Evolutionary conservation across 1,140 invertebrate species (phyloP).

Genomic region (Penaeus indicus): DNA sequence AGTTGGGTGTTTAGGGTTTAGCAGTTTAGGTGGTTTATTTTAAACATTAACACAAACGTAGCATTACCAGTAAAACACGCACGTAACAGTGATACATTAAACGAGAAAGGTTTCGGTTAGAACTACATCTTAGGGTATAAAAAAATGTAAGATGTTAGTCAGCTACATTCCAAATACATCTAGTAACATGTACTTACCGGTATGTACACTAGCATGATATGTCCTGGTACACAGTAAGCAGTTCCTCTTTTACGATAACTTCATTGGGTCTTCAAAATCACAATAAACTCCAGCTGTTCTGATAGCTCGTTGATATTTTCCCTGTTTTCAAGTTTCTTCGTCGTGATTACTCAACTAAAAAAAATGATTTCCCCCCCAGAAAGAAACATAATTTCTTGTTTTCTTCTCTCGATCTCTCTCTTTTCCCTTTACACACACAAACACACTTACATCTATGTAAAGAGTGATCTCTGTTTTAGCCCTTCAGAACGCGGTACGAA

Average conservation of each 20-base stretch:
- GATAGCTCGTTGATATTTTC: too few species aligned
- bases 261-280: slow-evolving; percentile 38
- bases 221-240: slow-evolving; percentile 44
- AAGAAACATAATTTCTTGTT: slow-evolving; percentile 16
- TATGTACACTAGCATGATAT: slow-evolving; percentile 63
- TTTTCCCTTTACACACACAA: not conserved
- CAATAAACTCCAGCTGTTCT: slow-evolving; percentile 16
- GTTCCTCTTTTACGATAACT: slow-evolving; percentile 54
- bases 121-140: not conserved
- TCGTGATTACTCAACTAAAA: too few species aligned
- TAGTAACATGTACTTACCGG: slow-evolving; percentile 48
- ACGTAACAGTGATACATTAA: too few species aligned
- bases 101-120: not conserved
- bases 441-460: not conserved
- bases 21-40: too few species aligned
- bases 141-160: not conserved
- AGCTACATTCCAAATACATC: not conserved
- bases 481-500: too few species aligned
- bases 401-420: not conserved
- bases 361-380: not conserved
- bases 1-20: too few species aligned
- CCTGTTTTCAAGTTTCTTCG: too few species aligned
- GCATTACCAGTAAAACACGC: too few species aligned
- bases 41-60: too few species aligned
- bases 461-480: too few species aligned